phyloP scores from a whole-genome alignment of 2,888 invertebrate species.

The Nesidiocoris tenuis region DNA sequence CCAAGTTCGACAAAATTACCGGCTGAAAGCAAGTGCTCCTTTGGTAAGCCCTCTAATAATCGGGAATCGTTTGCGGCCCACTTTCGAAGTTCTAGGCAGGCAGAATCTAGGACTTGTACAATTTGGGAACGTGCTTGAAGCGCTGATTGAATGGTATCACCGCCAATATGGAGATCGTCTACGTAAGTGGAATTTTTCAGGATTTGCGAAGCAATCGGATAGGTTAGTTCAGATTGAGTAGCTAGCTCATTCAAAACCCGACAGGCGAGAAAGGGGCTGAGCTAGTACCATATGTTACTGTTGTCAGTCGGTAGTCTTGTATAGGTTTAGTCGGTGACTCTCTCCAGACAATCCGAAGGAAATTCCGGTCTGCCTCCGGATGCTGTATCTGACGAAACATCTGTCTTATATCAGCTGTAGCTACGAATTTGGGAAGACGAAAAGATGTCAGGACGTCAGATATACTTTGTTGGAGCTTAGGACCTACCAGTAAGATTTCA shows the following conservation, averaged over 20 bases:
- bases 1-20: neutral
- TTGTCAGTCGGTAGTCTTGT: neutral
- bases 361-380: neutral
- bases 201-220: neutral
- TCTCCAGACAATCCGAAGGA: conserved; percentile 19
- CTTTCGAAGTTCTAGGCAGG: conserved; percentile 1
- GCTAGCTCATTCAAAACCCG: neutral
- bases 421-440: neutral
- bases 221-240: neutral
- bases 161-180: conserved; percentile 10
- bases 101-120: neutral
- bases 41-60: neutral
- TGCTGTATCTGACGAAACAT: conserved; percentile 14
- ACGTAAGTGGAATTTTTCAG: neutral
- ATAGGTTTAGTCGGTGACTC: neutral
- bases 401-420: conserved; percentile 9
- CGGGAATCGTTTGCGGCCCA: conserved; percentile 22
- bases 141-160: neutral
- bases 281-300: conserved; percentile 20
- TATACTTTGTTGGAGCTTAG: conserved; percentile 17
- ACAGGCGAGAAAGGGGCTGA: conserved; percentile 23
- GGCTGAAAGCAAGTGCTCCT: neutral
- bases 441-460: conserved; percentile 1
- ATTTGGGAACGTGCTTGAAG: neutral
- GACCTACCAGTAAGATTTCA: conserved; percentile 18